Base-by-base conservation (phyloP, 2,797 vertebrate genomes). In the Aotus griseimembra region DNA sequence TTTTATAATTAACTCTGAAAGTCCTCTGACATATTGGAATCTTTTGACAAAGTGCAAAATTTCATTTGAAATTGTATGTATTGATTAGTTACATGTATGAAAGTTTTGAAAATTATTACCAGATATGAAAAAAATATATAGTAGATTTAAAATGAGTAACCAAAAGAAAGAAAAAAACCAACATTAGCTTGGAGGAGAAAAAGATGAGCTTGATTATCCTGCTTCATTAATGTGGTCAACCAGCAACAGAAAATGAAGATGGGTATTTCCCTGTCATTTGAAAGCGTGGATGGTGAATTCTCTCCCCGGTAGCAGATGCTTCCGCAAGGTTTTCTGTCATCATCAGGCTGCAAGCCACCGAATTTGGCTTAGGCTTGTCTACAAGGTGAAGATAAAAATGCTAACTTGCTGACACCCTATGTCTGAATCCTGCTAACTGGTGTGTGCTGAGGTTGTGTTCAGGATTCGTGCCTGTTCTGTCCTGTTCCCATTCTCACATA, bases 1-100 rank as follows among this genome's bases (percentile, higher is more conserved):
- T 79, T 93, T 95, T 95, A 88, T 48, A 81, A 83, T 94, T 15
- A 92, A 39, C 61, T 95, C 57, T 91, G 50, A 91, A 88, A 77
- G 26, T 81, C 22, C 70, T 90, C 46, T 84, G 89, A 90, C 0
- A 44, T 67, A 61, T 15, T 77, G 28, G 64, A 82, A 80, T 90
- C n/a, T 85, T 36, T 57, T 61, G 67, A 95, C 33, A 67, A 95
- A 86, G 0, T 48, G 64, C 70, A 86, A 84, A 88, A 52, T 52
- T 83, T 94, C 64, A 91, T n/a, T 85, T 82, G 73, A 96, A 91
- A 87, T 67, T 39, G 4, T 58, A 85, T 39, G 5, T 76, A 85
- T 17, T 64, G 70, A 91, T 94, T 77, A 82, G 39, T 44, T 55
- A 82, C 28, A 88, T 7, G 30, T 61, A 81, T 11, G 89, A 52